These are phyloP conservation scores for Podarcis muralis DNA, from an alignment of 2,113 vertebrate genomes.

Conservation along the genomic window DNA sequence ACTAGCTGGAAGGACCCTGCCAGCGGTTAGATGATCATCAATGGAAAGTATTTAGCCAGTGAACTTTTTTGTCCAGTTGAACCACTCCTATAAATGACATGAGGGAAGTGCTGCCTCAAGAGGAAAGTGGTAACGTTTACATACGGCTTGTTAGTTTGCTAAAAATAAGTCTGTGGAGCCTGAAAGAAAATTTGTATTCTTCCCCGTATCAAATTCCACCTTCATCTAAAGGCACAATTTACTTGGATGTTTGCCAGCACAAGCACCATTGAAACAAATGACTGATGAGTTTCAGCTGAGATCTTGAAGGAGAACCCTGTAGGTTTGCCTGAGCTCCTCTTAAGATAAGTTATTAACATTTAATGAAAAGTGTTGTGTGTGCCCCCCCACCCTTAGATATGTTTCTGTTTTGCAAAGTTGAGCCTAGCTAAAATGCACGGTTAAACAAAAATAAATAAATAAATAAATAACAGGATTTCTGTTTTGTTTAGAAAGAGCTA, in stretches of 20 bases:
- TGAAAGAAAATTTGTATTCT: not conserved
- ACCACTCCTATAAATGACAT: constrained; percentile 40
- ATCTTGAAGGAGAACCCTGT: not conserved
- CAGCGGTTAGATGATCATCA: constrained; percentile 63
- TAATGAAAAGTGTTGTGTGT: not conserved
- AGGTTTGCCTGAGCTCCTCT: not conserved
- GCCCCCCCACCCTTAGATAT: not conserved
- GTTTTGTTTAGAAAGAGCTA: not conserved
- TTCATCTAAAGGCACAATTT: not conserved
- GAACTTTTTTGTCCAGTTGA: constrained; percentile 53
- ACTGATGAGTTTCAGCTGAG: too few species aligned
- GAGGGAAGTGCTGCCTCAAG: not conserved
- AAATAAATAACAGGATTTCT: not conserved
- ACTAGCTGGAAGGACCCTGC: constrained; percentile 59
- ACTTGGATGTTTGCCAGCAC: not conserved
- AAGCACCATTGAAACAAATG: not conserved
- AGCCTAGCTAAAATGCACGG: not conserved
- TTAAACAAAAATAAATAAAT: too few species aligned
- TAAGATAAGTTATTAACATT: not conserved
- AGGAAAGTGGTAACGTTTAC: constrained; percentile 12
- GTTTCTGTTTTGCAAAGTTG: not conserved
- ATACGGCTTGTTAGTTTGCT: constrained; percentile 50
- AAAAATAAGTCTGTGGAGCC: not conserved
- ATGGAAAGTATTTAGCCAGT: constrained; percentile 53
- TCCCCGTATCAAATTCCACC: too few species aligned